phyloP scores from a whole-genome alignment of 2,797 vertebrate genomes.

The Eptatretus atami region DNA sequence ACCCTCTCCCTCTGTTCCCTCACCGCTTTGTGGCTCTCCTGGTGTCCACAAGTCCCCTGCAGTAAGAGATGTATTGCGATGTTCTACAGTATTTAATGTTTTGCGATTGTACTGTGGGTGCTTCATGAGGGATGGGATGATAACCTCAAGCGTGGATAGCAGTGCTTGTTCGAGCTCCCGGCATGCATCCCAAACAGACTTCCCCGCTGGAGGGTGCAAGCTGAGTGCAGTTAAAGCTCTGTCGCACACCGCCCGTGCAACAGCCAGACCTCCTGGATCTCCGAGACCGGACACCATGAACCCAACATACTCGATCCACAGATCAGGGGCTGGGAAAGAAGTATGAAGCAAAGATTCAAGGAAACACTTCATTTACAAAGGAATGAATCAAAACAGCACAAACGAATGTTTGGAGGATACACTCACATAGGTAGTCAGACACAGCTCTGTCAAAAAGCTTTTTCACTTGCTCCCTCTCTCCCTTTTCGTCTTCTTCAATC shows the following conservation, averaged over 20 bases:
- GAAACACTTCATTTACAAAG: no score
- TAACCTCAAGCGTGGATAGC: constrained; percentile 54
- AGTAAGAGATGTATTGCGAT: no score
- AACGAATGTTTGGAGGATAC: background rate
- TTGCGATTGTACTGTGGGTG: no score
- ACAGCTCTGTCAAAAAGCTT: constrained; percentile 59
- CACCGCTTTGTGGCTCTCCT: constrained; percentile 18
- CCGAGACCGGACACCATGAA: constrained; percentile 84
- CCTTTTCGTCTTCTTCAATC: constrained; percentile 29
- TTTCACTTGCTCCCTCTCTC: constrained; percentile 43
- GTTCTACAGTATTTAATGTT: no score
- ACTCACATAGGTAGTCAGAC: constrained; percentile 86
- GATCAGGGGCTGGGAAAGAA: constrained; percentile 37
- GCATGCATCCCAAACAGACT: constrained; percentile 61
- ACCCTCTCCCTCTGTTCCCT: constrained; percentile 48
- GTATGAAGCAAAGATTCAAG: background rate
- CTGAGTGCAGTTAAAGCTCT: constrained; percentile 53
- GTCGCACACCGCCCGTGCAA: constrained; percentile 51
- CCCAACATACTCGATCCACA: constrained; percentile 83
- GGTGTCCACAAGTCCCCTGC: no score
- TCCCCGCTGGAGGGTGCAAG: constrained; percentile 62
- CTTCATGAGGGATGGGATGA: constrained; percentile 2
- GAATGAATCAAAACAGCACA: no score
- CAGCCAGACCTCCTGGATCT: constrained; percentile 46
- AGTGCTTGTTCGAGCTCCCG: constrained; percentile 81